Conservation (phyloP, 2,888 invertebrate species). For the Drosophila neutralis region DNA sequence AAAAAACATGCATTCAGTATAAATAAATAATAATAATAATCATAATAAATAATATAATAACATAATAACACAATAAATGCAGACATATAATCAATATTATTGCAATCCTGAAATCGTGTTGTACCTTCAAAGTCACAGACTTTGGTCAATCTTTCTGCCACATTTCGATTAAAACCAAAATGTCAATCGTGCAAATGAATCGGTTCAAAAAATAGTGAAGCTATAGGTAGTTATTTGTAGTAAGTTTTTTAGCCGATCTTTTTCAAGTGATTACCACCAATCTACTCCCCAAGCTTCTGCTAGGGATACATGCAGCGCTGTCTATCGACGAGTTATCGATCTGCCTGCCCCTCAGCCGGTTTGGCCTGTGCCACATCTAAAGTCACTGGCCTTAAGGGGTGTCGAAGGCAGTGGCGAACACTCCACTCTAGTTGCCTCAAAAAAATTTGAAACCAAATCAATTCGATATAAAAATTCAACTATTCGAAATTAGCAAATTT, state of each 20-base stretch:
- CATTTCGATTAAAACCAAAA: background rate
- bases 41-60: no score
- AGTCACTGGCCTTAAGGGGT: background rate
- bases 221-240: background rate
- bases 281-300: background rate
- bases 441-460: background rate
- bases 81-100: background rate
- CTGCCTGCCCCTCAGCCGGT: background rate
- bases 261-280: background rate
- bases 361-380: background rate
- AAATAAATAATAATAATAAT: background rate
- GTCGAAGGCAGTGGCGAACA: background rate
- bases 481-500: background rate
- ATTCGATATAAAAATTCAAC: background rate
- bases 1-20: background rate
- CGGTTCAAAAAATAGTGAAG: background rate
- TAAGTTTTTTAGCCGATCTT: background rate
- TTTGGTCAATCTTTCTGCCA: background rate
- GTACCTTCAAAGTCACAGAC: background rate
- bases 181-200: background rate
- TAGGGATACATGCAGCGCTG: background rate
- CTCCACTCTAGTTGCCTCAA: background rate
- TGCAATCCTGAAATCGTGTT: background rate
- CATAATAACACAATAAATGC: background rate
- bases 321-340: background rate